Base-by-base conservation (phyloP, 2,113 vertebrate species). In the Cyanoderma ruficeps region DNA sequence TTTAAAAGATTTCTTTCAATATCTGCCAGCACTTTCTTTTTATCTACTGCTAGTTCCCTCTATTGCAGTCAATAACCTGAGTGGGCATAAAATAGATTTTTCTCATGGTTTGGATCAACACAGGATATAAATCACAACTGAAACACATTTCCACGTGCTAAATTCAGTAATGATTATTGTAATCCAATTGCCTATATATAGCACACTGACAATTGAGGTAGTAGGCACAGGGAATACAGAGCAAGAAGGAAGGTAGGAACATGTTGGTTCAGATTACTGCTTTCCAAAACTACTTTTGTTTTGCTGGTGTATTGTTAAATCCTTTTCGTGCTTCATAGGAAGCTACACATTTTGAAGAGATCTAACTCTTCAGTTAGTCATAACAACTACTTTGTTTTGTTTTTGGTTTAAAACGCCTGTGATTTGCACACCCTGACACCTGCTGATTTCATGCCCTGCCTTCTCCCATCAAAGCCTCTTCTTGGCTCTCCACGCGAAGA, bases 391-490 rank as follows among this genome's bases (percentile, higher is more conserved):
- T 94, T 90, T 61, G 55, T 93, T 96, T 94, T 83, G 63, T 10
- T 89, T 92, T 89, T 91, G 37, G 74, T 93, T 94, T 94, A 75
- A 91, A 89, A 96, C 0, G 33, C 52, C 76, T 79, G 7, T 68
- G 83, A 96, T 97, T 92, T 91, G 91, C 86, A 83, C 84, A 92
- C 69, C 50, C 90, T 96, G 77, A 95, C 94, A 94, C 94, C 81
- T 95, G 92, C 93, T 96, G 94, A 95, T 96, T 96, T 95, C 87
- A 84, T 70, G 88, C 75, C 83, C 69, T 91, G 92, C 67, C 87
- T 96, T 94, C 97, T 96, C 92, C 93, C 61, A 28, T 97, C 95
- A 97, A 98, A 96, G 95, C 69, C 91, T 94, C 90, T 93, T 95
- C 92, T 89, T 44, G 41, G 95, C 94, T 98, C 90, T 96, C 92